Evolutionary conservation across 2,113 vertebrate genomes (phyloP).

Genomic region (Muscicapa adusta): DNA sequence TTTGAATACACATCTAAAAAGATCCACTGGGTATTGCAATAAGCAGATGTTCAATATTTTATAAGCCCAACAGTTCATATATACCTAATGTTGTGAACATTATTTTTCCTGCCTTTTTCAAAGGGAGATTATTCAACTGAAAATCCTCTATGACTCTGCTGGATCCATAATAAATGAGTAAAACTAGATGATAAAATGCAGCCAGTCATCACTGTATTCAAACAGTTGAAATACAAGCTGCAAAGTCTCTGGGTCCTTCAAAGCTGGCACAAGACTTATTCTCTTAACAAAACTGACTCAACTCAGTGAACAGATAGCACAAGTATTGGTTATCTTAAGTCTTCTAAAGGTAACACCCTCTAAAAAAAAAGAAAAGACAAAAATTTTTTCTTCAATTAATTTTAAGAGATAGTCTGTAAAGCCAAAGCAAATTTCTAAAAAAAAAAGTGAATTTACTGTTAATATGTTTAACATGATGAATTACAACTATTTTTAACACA

Average conservation of each 20-base stretch:
- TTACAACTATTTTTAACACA: background rate
- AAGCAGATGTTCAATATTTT: conserved; percentile 23
- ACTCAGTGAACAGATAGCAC: background rate
- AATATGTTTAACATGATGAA: background rate
- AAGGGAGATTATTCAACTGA: background rate
- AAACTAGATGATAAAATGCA: background rate
- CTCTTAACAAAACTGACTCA: background rate
- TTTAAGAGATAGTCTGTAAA: background rate
- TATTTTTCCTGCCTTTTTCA: background rate
- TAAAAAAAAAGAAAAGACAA: background rate
- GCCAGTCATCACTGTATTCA: background rate
- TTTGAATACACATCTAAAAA: conserved; percentile 8
- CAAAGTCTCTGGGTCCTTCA: background rate
- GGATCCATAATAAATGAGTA: background rate
- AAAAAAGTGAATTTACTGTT: background rate
- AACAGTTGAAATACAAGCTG: background rate
- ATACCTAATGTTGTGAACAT: background rate
- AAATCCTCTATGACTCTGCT: background rate
- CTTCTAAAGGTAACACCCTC: background rate
- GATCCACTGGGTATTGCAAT: background rate
- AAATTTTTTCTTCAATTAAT: background rate
- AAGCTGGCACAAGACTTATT: background rate
- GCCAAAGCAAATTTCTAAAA: background rate
- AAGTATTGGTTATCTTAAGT: fast-evolving
- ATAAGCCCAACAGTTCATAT: background rate